Base-by-base conservation (phyloP, 64 coral and sea anemone species). In the Cladopsammia gracilis region DNA sequence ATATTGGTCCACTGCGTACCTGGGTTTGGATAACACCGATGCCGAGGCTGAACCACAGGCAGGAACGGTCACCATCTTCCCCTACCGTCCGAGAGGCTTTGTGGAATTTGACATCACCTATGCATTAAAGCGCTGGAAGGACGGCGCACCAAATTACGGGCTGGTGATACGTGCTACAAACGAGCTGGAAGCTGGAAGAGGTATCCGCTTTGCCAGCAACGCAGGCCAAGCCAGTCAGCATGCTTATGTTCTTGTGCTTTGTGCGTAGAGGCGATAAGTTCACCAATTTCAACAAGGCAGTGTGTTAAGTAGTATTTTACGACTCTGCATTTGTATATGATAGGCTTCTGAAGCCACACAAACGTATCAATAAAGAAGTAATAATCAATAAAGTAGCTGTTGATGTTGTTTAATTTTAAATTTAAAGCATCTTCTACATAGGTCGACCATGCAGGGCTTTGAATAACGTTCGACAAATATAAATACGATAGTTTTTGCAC, bases 71-170 rank as follows among this genome's bases (percentile, higher is more conserved):
- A 23, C 25, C 7, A 93, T 93, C 13, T 96, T 82, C 44, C 66
- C 94, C 15, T 62, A 75, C 34, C 83, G 90, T 18, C 95, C 95
- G 22, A 52, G 67, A 0, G 95, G 95, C 4, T 96, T 93, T 54
- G 90, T 96, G 42, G 90, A 96, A 25, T 96, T 96, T 52, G 95
- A 93, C 22, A 62, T 96, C 24, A 96, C 95, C 11, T 12, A 48
- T 22, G 95, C 95, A 11, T 71, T 93, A 4, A 87, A 61, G 20
- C 64, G 47, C 22, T 96, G 95, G 95, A 87, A 75, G 11, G 43
- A 73, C 4, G 86, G 95, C 0, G 67, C 6, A 25, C 58, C 95
- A 2, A 96, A 96, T 48, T 78, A 93, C 25, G 90, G 95, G 12
- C 71, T 96, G 50, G 15, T 96, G 4, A 59, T 96, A 3, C 25